Conservation (phyloP, 2,888 invertebrate species). For the Microplitis manilae region DNA sequence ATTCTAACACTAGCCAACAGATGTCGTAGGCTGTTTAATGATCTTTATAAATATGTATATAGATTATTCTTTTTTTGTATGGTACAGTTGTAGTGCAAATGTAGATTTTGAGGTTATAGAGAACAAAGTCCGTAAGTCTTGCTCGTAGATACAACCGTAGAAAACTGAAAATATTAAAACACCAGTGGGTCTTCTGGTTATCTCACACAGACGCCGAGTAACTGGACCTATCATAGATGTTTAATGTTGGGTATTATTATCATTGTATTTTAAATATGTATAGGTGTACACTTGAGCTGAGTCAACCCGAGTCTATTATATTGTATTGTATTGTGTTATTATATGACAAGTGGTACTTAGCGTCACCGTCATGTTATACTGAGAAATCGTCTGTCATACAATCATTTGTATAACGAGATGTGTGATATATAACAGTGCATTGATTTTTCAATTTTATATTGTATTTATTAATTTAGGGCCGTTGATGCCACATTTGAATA, state of each 20-base stretch:
- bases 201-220: conserved; percentile 33
- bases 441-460: not conserved
- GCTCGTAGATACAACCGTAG: conserved; percentile 18
- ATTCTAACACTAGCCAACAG: conserved; percentile 10
- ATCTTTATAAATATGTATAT: not conserved
- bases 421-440: not conserved
- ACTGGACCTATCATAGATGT: conserved; percentile 28
- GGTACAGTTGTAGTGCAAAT: not conserved
- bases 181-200: not conserved
- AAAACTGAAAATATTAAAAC: conserved; percentile 32
- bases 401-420: conserved; percentile 22
- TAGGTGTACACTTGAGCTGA: not conserved
- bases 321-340: not conserved
- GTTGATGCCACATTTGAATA: too few species aligned
- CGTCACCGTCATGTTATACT: not conserved
- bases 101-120: not conserved
- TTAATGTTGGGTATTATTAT: not conserved
- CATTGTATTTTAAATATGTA: not conserved
- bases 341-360: conserved; percentile 9
- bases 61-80: not conserved
- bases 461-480: not conserved
- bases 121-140: not conserved
- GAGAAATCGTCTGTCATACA: conserved; percentile 23
- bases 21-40: not conserved
- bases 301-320: not conserved